Evolutionary conservation across 1,140 invertebrate genomes (phyloP).

Genomic region (Berghia stephanieae): DNA sequence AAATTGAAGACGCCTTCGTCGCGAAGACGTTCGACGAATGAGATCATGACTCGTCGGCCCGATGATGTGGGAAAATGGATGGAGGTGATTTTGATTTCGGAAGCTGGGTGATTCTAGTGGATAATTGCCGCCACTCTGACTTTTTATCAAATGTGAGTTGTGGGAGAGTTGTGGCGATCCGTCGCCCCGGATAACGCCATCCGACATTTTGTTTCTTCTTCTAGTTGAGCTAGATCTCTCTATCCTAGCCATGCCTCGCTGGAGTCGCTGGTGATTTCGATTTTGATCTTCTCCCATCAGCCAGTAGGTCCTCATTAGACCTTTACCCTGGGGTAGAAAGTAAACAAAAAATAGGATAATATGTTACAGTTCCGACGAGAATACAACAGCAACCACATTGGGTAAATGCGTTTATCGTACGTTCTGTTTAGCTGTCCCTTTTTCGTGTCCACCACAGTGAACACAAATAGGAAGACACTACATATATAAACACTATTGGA

Average conservation of each 20-base stretch:
- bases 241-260: slow-evolving; percentile 31
- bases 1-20: slow-evolving; percentile 39
- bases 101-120: not conserved
- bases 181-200: not conserved
- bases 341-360: not conserved
- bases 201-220: not conserved
- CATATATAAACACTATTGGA: no score
- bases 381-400: no score
- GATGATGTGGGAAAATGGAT: slow-evolving; percentile 34
- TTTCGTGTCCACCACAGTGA: no score
- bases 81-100: slow-evolving; percentile 29
- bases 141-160: no score
- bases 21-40: slow-evolving; percentile 38
- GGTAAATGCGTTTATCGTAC: no score
- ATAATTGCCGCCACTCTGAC: not conserved
- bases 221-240: not conserved
- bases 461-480: no score
- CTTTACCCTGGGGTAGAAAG: slow-evolving; percentile 75
- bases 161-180: not conserved
- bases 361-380: not conserved
- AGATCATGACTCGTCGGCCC: slow-evolving; percentile 42
- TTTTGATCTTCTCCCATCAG: slow-evolving; percentile 78
- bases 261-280: slow-evolving; percentile 40
- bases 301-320: slow-evolving; percentile 87
- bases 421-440: no score